These are phyloP conservation scores for Dascillus cervinus DNA, from an alignment of 2,888 invertebrate genomes.

Conservation along the genomic window DNA sequence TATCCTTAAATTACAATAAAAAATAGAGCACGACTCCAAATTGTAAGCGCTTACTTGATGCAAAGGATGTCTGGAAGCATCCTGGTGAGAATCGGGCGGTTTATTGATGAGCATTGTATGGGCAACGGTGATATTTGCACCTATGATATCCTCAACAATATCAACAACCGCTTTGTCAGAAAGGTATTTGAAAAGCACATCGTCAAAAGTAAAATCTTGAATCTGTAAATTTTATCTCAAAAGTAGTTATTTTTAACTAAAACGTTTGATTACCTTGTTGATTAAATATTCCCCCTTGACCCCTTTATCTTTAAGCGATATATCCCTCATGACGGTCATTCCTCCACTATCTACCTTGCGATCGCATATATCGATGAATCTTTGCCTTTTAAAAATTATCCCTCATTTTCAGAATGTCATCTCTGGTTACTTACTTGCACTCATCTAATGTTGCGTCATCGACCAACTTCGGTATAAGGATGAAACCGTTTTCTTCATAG, in stretches of 20 bases:
- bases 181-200: conserved; percentile 63
- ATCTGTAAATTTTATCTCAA: no score
- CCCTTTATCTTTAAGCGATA: conserved; percentile 49
- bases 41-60: conserved; percentile 57
- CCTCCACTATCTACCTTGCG: conserved; percentile 47
- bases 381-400: conserved; percentile 49
- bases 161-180: conserved; percentile 56
- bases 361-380: conserved; percentile 65
- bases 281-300: conserved; percentile 57
- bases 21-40: no score
- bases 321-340: conserved; percentile 62
- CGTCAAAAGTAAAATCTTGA: conserved; percentile 70
- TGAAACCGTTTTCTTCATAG: conserved; percentile 74
- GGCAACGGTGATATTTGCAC: conserved; percentile 64
- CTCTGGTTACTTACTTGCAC: conserved; percentile 59
- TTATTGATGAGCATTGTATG: conserved; percentile 89
- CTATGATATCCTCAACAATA: conserved; percentile 64
- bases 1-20: no score
- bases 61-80: conserved; percentile 58
- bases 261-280: conserved; percentile 62
- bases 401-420: no score
- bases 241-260: no score
- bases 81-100: conserved; percentile 66
- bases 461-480: conserved; percentile 68
- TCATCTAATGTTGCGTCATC: conserved; percentile 55